Conservation (phyloP, 1,140 invertebrate species). For the Nomia melanderi region DNA sequence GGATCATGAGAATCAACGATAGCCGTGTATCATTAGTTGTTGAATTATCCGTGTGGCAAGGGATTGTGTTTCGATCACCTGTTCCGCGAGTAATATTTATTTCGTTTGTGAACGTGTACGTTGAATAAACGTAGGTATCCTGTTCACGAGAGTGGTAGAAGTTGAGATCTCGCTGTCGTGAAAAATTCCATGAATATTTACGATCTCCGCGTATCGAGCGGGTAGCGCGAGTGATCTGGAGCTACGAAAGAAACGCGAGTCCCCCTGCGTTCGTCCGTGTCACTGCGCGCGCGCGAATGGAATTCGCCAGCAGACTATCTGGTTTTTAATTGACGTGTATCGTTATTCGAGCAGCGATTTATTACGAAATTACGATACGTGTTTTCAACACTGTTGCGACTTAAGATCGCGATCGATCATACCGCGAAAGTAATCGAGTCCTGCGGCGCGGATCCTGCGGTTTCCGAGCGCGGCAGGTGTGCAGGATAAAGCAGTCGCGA, state of each 20-base stretch:
- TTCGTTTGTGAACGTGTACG: no score
- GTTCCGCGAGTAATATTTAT: no score
- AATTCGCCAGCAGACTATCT: slow-evolving; percentile 42
- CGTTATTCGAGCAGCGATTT: slow-evolving; percentile 18
- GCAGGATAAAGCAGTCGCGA: not conserved
- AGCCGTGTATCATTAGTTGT: no score
- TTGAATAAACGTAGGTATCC: no score
- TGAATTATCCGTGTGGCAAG: no score
- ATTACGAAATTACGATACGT: slow-evolving; percentile 20
- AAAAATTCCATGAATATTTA: no score
- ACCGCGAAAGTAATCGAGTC: not conserved
- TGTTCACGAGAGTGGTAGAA: no score
- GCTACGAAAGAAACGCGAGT: not conserved
- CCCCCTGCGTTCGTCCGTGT: not conserved
- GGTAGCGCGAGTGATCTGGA: no score
- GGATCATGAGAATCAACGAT: not conserved
- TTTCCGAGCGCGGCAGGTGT: no score
- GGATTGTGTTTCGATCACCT: no score
- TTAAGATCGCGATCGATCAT: slow-evolving; percentile 30
- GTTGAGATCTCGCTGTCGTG: no score
- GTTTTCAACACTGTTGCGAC: slow-evolving; percentile 17
- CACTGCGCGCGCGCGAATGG: not conserved
- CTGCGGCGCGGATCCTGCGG: not conserved
- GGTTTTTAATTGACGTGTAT: slow-evolving; percentile 5
- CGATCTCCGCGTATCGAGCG: no score